Evolutionary conservation across 1,140 invertebrate species (phyloP), one percentile per base, ranked within the genome.

Genomic region (Brachionus manjavacas): DNA sequence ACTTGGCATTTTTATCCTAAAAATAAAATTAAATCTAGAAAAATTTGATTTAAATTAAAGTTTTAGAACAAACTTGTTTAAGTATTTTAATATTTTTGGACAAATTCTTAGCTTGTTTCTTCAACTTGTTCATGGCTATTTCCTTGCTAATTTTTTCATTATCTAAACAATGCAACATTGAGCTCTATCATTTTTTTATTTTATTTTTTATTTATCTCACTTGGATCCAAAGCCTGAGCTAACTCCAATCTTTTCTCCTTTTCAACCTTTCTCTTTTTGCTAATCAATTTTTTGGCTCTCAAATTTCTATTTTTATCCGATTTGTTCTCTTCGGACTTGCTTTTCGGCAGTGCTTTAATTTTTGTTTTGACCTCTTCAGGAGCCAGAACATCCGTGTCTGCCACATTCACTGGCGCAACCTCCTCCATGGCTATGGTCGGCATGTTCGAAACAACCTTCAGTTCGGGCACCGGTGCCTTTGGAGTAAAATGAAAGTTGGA

Each of bases 401-500:
- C 95, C 0, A 93, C 92, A 25, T 93, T 92, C 2, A 94, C 91
- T 39, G 96, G 96, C 3, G 94, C 95, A n/a, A 97, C 95, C 91
- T 99, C 96, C 91, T 99, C 97, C 92, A 98, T 95, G 35, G 90
- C 92, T 74, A 99, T 93, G 3, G 96, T 94, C 16, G 96, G 95
- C 85, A 96, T 90, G 89, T 99, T 98, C 74, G 92, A 95, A 1
- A 98, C 91, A 85, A 99, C 94, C 89, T 94, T 95, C 0, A 97
- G 89, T 87, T 99, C 97, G 1, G 95, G 93, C 84, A 92, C 91
- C 12, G 93, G 92, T 23, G 84, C 49, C 74, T 94, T 95, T 0
- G 97, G 96, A 70, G 95, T 97, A 86, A 94, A 98, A 89, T 97
- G 94, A 89, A 94, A 98, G 89, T 98, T 96, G 0, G 93, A 94